These are phyloP conservation scores for Julus scanicus DNA, from an alignment of 2,888 invertebrate genomes.

Conservation along the genomic window DNA sequence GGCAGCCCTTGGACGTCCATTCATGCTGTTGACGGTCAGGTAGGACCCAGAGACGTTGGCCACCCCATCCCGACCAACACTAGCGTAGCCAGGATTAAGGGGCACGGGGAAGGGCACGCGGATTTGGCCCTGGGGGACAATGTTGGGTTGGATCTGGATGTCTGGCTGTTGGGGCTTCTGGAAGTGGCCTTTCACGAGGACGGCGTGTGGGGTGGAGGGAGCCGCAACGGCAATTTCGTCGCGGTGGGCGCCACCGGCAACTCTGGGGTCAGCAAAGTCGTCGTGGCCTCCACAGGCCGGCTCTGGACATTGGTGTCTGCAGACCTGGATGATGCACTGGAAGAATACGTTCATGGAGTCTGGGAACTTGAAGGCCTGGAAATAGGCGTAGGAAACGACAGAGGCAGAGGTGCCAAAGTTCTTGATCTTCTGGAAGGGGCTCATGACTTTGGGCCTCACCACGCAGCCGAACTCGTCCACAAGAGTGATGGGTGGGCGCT, in stretches of 20 bases:
- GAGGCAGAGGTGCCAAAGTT: slow-evolving; percentile 95
- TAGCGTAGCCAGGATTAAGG: slow-evolving; percentile 54
- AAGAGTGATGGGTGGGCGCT: slow-evolving; percentile 89
- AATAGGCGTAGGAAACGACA: slow-evolving; percentile 93
- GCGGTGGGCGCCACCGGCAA: slow-evolving; percentile 60
- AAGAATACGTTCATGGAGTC: slow-evolving; percentile 98
- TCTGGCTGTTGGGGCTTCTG: slow-evolving; percentile 5
- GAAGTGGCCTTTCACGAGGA: background rate
- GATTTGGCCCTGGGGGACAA: slow-evolving; percentile 9
- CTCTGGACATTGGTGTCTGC: slow-evolving; percentile 91
- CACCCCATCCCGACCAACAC: slow-evolving; percentile 58
- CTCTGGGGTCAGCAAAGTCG: slow-evolving; percentile 62
- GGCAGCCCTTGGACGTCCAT: slow-evolving; percentile 88
- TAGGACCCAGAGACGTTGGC: slow-evolving; percentile 56
- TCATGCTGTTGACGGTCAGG: slow-evolving; percentile 67
- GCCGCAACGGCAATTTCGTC: slow-evolving; percentile 61
- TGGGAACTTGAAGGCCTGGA: slow-evolving; percentile 97
- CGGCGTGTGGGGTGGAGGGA: slow-evolving; percentile 63
- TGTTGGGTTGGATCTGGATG: slow-evolving; percentile 19
- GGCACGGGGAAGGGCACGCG: slow-evolving; percentile 55
- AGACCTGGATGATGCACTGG: slow-evolving; percentile 96
- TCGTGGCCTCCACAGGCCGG: slow-evolving; percentile 78
- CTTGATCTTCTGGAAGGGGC: slow-evolving; percentile 92
- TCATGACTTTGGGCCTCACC: slow-evolving; percentile 92
- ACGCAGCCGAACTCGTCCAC: slow-evolving; percentile 95